Evolutionary conservation across 2,113 vertebrate species (phyloP).

Genomic region (Piprites chloris): DNA sequence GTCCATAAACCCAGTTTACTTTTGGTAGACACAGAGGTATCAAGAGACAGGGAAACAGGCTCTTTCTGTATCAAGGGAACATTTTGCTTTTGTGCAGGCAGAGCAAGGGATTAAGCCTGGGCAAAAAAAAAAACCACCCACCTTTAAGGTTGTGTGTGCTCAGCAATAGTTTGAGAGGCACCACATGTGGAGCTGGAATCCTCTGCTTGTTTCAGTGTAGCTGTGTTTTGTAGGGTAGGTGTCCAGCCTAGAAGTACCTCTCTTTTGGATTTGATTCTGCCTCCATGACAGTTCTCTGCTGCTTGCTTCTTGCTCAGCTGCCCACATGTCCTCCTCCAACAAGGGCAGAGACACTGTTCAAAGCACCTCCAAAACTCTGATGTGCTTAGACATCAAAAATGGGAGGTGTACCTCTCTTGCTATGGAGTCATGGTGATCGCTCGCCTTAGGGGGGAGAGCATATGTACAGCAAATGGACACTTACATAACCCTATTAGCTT

Average conservation of each 20-base stretch:
- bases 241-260: not conserved
- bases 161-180: not conserved
- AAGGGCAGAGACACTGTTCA: not conserved
- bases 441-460: constrained; percentile 13
- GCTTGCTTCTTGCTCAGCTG: not conserved
- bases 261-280: rapidly evolving
- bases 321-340: not conserved
- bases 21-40: not conserved
- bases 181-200: not conserved
- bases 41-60: not conserved
- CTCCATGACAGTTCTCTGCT: not conserved
- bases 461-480: constrained; percentile 55
- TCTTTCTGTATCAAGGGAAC: not conserved
- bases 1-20: not conserved
- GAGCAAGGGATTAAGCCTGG: not conserved
- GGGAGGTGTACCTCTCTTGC: not conserved
- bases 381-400: not conserved
- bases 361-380: not conserved
- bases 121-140: no score
- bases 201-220: not conserved
- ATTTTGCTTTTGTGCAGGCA: not conserved
- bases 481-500: constrained; percentile 50
- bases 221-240: rapidly evolving
- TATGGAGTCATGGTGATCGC: not conserved
- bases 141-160: not conserved